Base-by-base conservation (phyloP, 2,797 vertebrate genomes). In the Lithobates pipiens region DNA sequence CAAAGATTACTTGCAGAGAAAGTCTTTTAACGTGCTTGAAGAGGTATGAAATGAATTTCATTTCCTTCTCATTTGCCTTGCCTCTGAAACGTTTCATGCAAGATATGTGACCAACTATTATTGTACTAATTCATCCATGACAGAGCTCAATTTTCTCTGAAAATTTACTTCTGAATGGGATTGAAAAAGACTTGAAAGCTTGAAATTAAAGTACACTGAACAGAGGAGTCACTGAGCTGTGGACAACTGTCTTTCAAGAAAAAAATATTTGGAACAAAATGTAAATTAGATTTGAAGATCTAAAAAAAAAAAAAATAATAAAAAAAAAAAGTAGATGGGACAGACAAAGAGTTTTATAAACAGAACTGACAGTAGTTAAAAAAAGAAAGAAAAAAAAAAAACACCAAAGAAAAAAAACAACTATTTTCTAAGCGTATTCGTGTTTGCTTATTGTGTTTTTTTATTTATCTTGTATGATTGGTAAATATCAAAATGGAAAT, bases 21-120 rank as follows among this genome's bases (percentile, higher is more conserved):
- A 95, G 94, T 95, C 93, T 95, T 94, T 95, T 94, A 96, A 93
- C 93, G 96, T 96, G 96, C 96, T 97, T 97, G 96, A 97, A 96
- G 96, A 97, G 96, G 95, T 98, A 98, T 98, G 97, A 98, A 98
- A 98, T 98, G 94, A 96, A 98, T 98, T 98, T 97, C 95, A 97
- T 96, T 97, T 96, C 95, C 93, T 94, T 95, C 93, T 97, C 96
- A 97, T 98, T 97, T 98, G 95, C 96, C 93, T 95, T 95, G 94
- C 95, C 96, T 96, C 96, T 97, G 96, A 96, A 97, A 95, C 95
- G 97, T 95, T 96, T 96, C 95, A 93, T 95, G 95, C 93, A 94
- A 97, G 96, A 97, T 97, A 96, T 96, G 97, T 98, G 96, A 97
- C 96, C 95, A 95, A 95, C 96, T 96, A 98, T 98, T 98, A 98